Evolutionary conservation across 2,888 invertebrate genomes (phyloP).

Genomic region (Mactromeris polynyma): DNA sequence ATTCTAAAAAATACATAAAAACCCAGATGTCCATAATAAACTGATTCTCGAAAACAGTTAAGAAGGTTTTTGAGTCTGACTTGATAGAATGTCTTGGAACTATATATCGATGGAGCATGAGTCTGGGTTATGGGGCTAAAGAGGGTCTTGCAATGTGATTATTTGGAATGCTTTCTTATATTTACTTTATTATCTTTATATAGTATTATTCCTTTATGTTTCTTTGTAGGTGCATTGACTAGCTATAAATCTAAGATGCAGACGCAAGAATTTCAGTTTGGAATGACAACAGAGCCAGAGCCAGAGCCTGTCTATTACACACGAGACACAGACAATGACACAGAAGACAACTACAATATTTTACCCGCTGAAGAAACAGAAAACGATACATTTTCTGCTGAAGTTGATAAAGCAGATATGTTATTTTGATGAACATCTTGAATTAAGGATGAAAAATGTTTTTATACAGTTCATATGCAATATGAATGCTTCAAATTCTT

Average conservation of each 20-base stretch:
- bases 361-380: slow-evolving; percentile 79
- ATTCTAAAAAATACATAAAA: too few species aligned
- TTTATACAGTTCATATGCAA: not conserved
- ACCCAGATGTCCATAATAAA: too few species aligned
- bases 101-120: too few species aligned
- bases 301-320: slow-evolving; percentile 17
- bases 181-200: too few species aligned
- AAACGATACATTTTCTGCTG: slow-evolving; percentile 77
- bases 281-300: slow-evolving; percentile 72
- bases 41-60: too few species aligned
- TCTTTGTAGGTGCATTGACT: slow-evolving; percentile 72
- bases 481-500: not conserved
- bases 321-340: slow-evolving; percentile 39
- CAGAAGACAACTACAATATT: slow-evolving; percentile 69
- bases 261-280: slow-evolving; percentile 78
- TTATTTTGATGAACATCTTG: slow-evolving; percentile 73
- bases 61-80: too few species aligned
- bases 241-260: slow-evolving; percentile 80
- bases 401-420: slow-evolving; percentile 77
- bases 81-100: too few species aligned
- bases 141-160: too few species aligned
- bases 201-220: too few species aligned
- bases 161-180: too few species aligned
- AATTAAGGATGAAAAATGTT: not conserved
- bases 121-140: too few species aligned